Conservation (phyloP, 2,797 vertebrate genomes). For the Euphonia xanthogaster region DNA sequence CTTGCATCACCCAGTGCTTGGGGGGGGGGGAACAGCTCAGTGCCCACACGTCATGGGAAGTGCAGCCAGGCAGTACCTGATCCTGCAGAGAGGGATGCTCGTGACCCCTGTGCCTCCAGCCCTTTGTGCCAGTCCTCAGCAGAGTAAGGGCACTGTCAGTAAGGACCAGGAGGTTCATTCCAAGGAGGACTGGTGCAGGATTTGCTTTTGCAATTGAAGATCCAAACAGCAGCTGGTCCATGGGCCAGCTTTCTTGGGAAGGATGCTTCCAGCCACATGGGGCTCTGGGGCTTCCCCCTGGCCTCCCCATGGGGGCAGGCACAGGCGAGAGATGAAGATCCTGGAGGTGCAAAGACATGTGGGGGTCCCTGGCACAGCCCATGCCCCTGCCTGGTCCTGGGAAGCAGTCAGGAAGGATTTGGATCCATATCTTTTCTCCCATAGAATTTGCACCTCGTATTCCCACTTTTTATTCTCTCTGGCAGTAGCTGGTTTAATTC, state of each 20-base stretch:
- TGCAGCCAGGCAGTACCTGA: background rate
- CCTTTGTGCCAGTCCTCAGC: background rate
- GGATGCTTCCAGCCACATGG: background rate
- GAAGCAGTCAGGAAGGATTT: background rate
- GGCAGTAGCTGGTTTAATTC: background rate
- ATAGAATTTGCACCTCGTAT: rapidly evolving
- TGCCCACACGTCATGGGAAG: background rate
- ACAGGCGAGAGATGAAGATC: rapidly evolving
- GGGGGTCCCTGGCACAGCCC: background rate
- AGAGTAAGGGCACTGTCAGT: rapidly evolving
- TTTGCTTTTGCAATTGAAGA: background rate
- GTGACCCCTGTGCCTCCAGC: background rate
- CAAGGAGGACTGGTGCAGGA: background rate
- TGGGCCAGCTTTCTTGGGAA: background rate
- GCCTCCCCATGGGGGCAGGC: rapidly evolving
- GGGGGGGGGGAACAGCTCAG: background rate
- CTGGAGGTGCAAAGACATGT: rapidly evolving
- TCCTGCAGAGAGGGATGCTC: background rate
- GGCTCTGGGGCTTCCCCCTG: rapidly evolving
- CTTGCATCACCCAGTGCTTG: rapidly evolving
- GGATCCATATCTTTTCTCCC: background rate
- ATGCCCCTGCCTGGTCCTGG: background rate
- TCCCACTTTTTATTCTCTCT: background rate
- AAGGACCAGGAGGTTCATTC: background rate
- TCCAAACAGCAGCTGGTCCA: background rate